A percentile compares a stretch with the other conserved stretches of the same genome.
Evolutionary conservation across 2,797 vertebrate genomes (phyloP).

Genomic region (Megalops cyprinoides): DNA sequence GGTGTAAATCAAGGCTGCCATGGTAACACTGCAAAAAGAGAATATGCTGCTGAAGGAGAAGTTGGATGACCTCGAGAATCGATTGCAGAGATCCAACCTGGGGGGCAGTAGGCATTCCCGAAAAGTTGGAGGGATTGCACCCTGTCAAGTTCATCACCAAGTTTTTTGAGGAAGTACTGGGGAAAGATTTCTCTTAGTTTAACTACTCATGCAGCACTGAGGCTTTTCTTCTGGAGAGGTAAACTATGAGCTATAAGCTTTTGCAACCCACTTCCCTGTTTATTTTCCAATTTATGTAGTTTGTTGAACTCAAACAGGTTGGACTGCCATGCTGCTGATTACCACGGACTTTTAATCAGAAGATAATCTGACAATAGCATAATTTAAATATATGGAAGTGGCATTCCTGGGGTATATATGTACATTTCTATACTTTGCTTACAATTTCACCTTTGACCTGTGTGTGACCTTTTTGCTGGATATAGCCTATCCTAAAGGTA

Average conservation of each 20-base stretch:
- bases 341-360: too few relatives aligned
- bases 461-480: too few relatives aligned
- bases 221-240: too few relatives aligned
- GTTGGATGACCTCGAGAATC: slow-evolving; percentile 14
- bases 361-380: too few relatives aligned
- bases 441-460: too few relatives aligned
- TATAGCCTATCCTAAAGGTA: too few relatives aligned
- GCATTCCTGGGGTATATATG: too few relatives aligned
- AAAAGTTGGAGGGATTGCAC: slow-evolving; percentile 28
- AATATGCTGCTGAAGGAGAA: slow-evolving; percentile 22
- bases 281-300: not conserved
- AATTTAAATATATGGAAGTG: too few relatives aligned
- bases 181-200: not conserved
- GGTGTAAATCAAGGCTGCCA: not conserved
- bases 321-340: too few relatives aligned
- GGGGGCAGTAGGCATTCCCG: slow-evolving; percentile 29
- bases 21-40: not conserved
- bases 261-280: not conserved
- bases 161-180: slow-evolving; percentile 15
- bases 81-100: slow-evolving; percentile 23
- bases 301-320: too few relatives aligned
- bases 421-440: too few relatives aligned
- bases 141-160: slow-evolving; percentile 17
- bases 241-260: too few relatives aligned
- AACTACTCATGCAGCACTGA: not conserved